Evolutionary conservation across 2,888 invertebrate genomes (phyloP).

Genomic region (Ormia ochracea): DNA sequence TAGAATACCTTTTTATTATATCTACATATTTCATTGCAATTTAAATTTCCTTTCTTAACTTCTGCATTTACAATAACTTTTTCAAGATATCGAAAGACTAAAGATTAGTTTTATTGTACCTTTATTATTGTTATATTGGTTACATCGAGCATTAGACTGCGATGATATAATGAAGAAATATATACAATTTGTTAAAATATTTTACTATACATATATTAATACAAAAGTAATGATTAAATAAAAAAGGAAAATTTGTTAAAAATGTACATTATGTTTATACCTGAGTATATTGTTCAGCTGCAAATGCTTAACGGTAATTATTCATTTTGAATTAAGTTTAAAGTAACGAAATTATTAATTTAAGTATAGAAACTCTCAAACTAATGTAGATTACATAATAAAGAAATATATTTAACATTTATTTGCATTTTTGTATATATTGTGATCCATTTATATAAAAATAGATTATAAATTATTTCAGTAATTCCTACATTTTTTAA

Average conservation of each 20-base stretch:
- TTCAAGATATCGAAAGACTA: no score
- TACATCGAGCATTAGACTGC: no score
- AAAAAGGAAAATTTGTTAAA: slow-evolving; percentile 45
- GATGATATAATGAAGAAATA: no score
- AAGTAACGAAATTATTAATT: neutral
- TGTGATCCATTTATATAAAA: slow-evolving; percentile 16
- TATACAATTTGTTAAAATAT: slow-evolving; percentile 9
- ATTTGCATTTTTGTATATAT: slow-evolving; percentile 19
- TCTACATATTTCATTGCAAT: no score
- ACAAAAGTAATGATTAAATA: slow-evolving; percentile 3
- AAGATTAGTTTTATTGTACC: no score
- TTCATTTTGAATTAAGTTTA: slow-evolving; percentile 1
- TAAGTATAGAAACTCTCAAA: slow-evolving; percentile 20
- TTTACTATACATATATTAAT: neutral
- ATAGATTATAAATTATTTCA: no score
- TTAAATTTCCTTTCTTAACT: no score
- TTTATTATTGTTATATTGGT: no score
- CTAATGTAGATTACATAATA: neutral
- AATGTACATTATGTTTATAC: neutral
- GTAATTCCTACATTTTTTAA: no score
- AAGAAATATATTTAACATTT: neutral
- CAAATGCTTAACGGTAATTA: slow-evolving; percentile 37
- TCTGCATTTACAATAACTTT: no score
- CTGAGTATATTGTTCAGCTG: slow-evolving; percentile 52
- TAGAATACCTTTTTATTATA: neutral